A percentile compares a stretch with the other conserved stretches of the same genome.
These are phyloP conservation scores for Cryptocheilus praepositus DNA, from an alignment of 2,888 invertebrate species.

Conservation along the genomic window DNA sequence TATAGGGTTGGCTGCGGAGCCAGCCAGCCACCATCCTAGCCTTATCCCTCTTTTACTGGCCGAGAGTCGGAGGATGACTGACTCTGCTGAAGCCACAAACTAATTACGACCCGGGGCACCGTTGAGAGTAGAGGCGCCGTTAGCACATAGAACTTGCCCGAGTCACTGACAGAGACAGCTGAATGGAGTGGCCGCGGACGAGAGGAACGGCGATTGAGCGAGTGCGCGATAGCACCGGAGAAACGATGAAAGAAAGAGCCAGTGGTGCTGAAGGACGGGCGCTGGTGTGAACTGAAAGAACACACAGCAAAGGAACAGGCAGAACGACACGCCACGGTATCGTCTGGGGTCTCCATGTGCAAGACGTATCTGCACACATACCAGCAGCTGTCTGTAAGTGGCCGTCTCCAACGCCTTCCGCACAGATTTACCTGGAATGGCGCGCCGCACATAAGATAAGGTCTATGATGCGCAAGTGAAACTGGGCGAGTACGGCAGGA, in stretches of 20 bases:
- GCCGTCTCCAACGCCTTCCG: no score
- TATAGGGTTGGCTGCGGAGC: slow-evolving; percentile 23
- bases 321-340: no score
- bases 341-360: no score
- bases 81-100: slow-evolving; percentile 65
- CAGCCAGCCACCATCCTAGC: slow-evolving; percentile 19
- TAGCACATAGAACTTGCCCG: slow-evolving; percentile 43
- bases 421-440: no score
- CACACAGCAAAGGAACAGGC: no score
- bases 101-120: slow-evolving; percentile 67
- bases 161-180: slow-evolving; percentile 28
- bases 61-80: slow-evolving; percentile 56
- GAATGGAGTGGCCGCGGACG: no score
- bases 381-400: no score
- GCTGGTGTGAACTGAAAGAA: background rate
- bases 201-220: slow-evolving; percentile 5
- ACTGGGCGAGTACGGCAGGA: background rate
- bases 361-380: no score
- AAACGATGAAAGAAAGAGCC: background rate
- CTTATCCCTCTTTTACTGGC: slow-evolving; percentile 34
- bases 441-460: background rate
- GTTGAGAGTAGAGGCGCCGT: slow-evolving; percentile 61
- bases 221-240: background rate
- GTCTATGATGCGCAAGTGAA: slow-evolving; percentile 22
- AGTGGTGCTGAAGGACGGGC: slow-evolving; percentile 12